Evolutionary conservation across 2,888 invertebrate genomes (phyloP).

Genomic region (Yponomeuta sedellus): DNA sequence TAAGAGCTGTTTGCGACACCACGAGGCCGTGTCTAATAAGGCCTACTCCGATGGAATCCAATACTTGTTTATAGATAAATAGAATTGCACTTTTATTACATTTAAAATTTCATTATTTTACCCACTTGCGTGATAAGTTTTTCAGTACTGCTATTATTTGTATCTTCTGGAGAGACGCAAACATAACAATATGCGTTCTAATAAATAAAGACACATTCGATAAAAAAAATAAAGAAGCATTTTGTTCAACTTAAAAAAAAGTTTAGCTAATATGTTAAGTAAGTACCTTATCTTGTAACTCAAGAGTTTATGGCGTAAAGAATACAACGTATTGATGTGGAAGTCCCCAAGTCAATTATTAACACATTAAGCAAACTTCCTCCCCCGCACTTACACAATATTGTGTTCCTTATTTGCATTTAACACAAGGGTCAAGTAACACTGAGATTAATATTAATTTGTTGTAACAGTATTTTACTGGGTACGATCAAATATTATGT

Average conservation of each 20-base stretch:
- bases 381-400: constrained; percentile 34
- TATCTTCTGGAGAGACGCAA: too few species aligned
- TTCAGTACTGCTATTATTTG: background rate
- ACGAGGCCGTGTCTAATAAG: constrained; percentile 1
- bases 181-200: too few species aligned
- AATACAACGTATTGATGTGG: background rate
- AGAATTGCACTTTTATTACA: too few species aligned
- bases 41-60: background rate
- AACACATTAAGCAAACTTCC: constrained; percentile 41
- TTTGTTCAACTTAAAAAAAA: too few species aligned
- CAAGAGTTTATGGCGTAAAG: background rate
- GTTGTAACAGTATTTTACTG: too few species aligned
- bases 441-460: background rate
- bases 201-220: too few species aligned
- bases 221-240: too few species aligned
- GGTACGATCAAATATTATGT: too few species aligned
- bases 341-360: constrained; percentile 41
- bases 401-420: constrained; percentile 42
- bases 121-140: background rate
- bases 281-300: too few species aligned
- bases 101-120: too few species aligned
- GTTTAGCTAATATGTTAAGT: too few species aligned
- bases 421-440: constrained; percentile 33
- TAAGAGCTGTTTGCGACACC: constrained; percentile 6
- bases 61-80: background rate